phyloP scores from a whole-genome alignment of 35 echinoderm and acorn worm species.

The Chiridota heheva region DNA sequence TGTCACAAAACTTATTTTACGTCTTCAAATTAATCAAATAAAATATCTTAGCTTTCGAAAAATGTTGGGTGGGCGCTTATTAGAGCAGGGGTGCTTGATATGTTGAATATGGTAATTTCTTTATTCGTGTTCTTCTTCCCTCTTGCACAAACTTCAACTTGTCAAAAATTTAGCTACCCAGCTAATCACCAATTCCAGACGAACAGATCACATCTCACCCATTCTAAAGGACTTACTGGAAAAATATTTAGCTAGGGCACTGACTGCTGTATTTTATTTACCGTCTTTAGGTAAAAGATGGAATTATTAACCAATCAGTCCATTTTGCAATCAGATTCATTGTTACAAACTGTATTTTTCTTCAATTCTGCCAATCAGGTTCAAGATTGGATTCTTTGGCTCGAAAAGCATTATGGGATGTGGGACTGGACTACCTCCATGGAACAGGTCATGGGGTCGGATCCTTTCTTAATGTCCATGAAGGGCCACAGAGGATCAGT shows the following conservation, averaged over 20 bases:
- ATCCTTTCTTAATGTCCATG: conserved; percentile 95
- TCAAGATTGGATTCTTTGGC: conserved; percentile 85
- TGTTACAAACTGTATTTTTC: neutral
- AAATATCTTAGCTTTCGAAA: too few relatives aligned
- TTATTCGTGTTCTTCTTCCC: too few relatives aligned
- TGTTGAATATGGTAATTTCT: too few relatives aligned
- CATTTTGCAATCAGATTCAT: neutral
- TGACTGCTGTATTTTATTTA: neutral
- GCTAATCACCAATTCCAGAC: too few relatives aligned
- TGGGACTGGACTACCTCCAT: conserved; percentile 88
- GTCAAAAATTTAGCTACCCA: too few relatives aligned
- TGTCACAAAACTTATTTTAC: too few relatives aligned
- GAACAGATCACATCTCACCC: too few relatives aligned
- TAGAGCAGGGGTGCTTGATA: too few relatives aligned
- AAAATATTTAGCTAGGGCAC: neutral
- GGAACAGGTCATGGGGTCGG: conserved; percentile 96
- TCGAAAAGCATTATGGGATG: conserved; percentile 76
- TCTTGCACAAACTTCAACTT: too few relatives aligned
- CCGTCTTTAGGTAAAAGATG: neutral
- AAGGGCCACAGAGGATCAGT: conserved; percentile 79
- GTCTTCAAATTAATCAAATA: too few relatives aligned
- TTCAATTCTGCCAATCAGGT: conserved; percentile 44
- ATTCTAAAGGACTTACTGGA: too few relatives aligned
- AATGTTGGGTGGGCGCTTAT: too few relatives aligned
- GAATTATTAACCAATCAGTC: neutral